A percentile compares a stretch with the other conserved stretches of the same genome.
Evolutionary conservation across 2,113 vertebrate genomes (phyloP).

Genomic region (Mystacornis crossleyi): DNA sequence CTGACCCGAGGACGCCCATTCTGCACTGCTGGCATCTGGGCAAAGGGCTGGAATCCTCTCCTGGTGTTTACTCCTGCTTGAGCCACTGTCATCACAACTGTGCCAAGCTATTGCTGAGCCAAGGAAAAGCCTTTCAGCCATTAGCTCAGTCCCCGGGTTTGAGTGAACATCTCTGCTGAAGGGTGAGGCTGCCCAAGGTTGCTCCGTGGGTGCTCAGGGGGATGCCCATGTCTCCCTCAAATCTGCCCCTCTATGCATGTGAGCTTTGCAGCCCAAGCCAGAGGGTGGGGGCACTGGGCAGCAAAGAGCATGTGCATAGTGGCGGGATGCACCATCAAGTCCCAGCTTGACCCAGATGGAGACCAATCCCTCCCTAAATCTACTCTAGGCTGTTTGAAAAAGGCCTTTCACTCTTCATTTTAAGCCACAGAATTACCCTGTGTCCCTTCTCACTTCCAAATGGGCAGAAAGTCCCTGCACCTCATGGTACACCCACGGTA

Average conservation of each 20-base stretch:
- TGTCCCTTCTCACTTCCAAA: background rate
- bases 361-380: background rate
- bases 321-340: background rate
- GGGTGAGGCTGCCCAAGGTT: background rate
- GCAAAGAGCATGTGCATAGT: accelerated
- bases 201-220: accelerated
- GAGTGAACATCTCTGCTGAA: background rate
- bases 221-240: accelerated
- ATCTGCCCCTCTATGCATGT: accelerated
- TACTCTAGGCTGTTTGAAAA: background rate
- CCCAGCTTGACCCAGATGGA: background rate
- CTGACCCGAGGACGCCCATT: background rate
- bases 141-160: background rate
- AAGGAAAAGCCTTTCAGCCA: background rate
- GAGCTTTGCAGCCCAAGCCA: background rate
- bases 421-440: background rate
- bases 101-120: background rate
- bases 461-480: background rate
- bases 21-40: background rate
- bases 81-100: background rate
- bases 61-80: background rate
- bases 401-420: background rate
- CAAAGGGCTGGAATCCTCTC: background rate
- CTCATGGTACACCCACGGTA: accelerated
- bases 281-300: background rate